These are phyloP conservation scores for Pteropus rufus DNA, from an alignment of 2,797 vertebrate genomes.

Conservation along the genomic window DNA sequence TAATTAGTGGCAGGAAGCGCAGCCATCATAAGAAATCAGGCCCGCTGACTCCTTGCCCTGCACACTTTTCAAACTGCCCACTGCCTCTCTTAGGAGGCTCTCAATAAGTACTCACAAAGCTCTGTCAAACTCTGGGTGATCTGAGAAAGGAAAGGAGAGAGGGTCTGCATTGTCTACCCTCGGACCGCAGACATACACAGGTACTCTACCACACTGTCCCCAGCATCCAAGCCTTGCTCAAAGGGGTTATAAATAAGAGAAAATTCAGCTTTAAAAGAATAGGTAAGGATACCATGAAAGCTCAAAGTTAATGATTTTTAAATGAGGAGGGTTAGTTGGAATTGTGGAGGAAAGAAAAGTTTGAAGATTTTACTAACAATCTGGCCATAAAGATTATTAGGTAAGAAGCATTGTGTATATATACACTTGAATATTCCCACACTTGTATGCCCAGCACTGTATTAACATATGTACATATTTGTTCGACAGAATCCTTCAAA, in stretches of 20 bases:
- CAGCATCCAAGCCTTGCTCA: background rate
- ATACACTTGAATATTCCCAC: background rate
- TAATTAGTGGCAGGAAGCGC: background rate
- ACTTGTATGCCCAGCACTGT: background rate
- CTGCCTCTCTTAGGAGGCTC: background rate
- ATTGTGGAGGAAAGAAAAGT: slow-evolving; percentile 54
- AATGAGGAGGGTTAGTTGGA: slow-evolving; percentile 29
- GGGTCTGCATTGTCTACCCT: background rate
- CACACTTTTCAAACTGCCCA: background rate
- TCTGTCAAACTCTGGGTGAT: background rate
- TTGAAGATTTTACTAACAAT: slow-evolving; percentile 52
- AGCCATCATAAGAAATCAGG: background rate
- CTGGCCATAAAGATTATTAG: slow-evolving; percentile 62
- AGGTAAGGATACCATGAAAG: background rate
- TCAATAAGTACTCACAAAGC: background rate
- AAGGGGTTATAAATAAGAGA: background rate
- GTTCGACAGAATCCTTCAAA: slow-evolving; percentile 68
- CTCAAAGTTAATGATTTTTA: slow-evolving; percentile 16
- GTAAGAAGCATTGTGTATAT: background rate
- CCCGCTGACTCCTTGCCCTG: background rate
- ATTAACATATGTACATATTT: slow-evolving; percentile 68
- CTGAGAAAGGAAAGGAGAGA: background rate
- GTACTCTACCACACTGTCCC: rapidly evolving
- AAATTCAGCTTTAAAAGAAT: background rate
- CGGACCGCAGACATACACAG: background rate